Evolutionary conservation across 1,140 invertebrate species (phyloP).

Genomic region (Brachionus calyciflorus): DNA sequence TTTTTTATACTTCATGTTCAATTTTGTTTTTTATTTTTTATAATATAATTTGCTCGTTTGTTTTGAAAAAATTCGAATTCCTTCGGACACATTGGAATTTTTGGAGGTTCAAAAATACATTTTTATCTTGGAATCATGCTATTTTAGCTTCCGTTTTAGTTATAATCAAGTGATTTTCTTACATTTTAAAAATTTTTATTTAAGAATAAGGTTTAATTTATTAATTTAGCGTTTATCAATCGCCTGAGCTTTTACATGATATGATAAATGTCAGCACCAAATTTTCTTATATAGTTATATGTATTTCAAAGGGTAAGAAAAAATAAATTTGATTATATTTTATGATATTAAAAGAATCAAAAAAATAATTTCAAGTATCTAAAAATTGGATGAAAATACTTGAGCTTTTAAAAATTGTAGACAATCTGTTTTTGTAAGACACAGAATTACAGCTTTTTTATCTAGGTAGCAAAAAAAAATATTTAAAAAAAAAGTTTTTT

Average conservation of each 20-base stretch:
- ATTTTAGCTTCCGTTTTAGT: slow-evolving; percentile 17
- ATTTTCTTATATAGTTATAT: slow-evolving; percentile 40
- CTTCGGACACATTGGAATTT: slow-evolving; percentile 35
- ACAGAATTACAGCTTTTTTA: too few species aligned
- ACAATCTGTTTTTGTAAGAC: too few species aligned
- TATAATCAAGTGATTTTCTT: neutral
- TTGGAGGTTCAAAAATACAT: slow-evolving; percentile 44
- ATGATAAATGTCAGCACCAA: slow-evolving; percentile 44
- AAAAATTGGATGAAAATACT: too few species aligned
- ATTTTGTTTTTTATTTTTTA: slow-evolving; percentile 12
- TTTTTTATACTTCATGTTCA: slow-evolving; percentile 20
- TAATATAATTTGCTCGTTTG: slow-evolving; percentile 14
- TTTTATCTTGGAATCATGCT: slow-evolving; percentile 41
- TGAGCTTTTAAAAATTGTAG: too few species aligned
- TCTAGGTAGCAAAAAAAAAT: too few species aligned
- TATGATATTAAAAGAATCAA: too few species aligned
- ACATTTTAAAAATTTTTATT: neutral
- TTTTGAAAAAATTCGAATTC: slow-evolving; percentile 13
- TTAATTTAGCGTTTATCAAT: slow-evolving; percentile 22
- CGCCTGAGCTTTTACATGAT: slow-evolving; percentile 21
- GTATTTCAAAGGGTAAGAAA: slow-evolving; percentile 35
- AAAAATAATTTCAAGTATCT: too few species aligned
- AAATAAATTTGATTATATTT: too few species aligned
- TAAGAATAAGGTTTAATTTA: neutral
- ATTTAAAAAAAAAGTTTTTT: too few species aligned